A percentile compares a stretch with the other conserved stretches of the same genome.
phyloP scores from a whole-genome alignment of 2,797 vertebrate species.

The Myripristis jacobus region DNA sequence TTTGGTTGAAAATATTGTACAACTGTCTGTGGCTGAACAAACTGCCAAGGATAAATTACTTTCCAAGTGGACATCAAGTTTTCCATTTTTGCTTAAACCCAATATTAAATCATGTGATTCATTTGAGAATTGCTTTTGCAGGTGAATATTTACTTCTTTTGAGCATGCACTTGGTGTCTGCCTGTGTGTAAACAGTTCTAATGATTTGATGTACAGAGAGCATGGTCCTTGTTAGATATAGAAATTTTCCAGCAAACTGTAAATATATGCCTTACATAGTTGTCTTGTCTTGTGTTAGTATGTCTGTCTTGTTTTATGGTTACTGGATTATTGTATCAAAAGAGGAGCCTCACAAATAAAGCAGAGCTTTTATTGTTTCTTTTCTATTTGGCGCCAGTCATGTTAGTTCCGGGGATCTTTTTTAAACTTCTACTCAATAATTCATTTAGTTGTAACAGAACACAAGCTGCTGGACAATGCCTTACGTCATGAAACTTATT shows the following conservation, averaged over 20 bases:
- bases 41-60: slow-evolving; percentile 25
- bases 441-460: slow-evolving; percentile 39
- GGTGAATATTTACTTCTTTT: slow-evolving; percentile 57
- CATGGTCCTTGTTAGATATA: slow-evolving; percentile 59
- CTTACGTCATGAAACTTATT: slow-evolving; percentile 6
- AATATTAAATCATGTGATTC: slow-evolving; percentile 32
- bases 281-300: slow-evolving; percentile 64
- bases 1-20: slow-evolving; percentile 39
- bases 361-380: slow-evolving; percentile 71
- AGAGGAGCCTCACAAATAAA: slow-evolving; percentile 67
- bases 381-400: slow-evolving; percentile 44
- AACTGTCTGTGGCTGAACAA: slow-evolving; percentile 40
- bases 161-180: slow-evolving; percentile 60
- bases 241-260: slow-evolving; percentile 62
- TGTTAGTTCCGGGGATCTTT: slow-evolving; percentile 36
- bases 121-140: slow-evolving; percentile 52
- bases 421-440: slow-evolving; percentile 29
- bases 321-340: slow-evolving; percentile 65
- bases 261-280: slow-evolving; percentile 64
- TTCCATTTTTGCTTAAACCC: slow-evolving; percentile 33
- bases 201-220: slow-evolving; percentile 68
- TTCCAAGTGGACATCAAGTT: slow-evolving; percentile 26
- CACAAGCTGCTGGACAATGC: slow-evolving; percentile 30
- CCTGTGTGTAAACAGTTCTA: slow-evolving; percentile 56
- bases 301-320: slow-evolving; percentile 71